These are phyloP conservation scores for Plutomurus gul DNA, from an alignment of 1,140 invertebrate genomes.

Conservation along the genomic window DNA sequence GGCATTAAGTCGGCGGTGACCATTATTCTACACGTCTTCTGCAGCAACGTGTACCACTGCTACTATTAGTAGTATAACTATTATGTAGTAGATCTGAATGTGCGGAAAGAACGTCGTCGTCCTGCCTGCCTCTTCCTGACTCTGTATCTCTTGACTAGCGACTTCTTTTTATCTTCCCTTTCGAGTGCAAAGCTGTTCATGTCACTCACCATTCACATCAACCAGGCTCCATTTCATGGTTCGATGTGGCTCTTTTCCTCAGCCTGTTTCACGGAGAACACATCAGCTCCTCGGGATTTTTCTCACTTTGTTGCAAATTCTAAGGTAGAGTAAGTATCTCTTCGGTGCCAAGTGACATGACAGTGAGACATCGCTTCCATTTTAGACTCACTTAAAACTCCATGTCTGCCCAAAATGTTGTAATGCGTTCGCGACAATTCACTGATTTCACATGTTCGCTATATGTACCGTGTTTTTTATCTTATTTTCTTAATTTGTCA, in stretches of 20 bases:
- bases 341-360: neutral
- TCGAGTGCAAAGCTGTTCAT: neutral
- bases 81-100: no score
- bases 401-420: neutral
- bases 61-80: no score
- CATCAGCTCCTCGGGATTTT: neutral
- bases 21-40: no score
- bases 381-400: neutral
- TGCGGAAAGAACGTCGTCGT: no score
- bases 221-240: constrained; percentile 1
- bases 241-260: neutral
- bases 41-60: no score
- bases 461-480: neutral
- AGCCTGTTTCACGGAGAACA: neutral
- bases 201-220: constrained; percentile 12
- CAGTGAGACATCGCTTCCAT: neutral
- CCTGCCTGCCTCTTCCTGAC: no score
- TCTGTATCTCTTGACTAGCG: neutral
- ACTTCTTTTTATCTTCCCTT: neutral
- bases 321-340: neutral
- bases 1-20: no score
- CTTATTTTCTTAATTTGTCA: constrained; percentile 6
- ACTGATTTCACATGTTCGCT: neutral
- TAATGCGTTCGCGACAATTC: neutral
- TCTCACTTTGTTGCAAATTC: neutral